Conservation (phyloP, 2,888 invertebrate genomes). For the Noctuana brunneofusca region DNA sequence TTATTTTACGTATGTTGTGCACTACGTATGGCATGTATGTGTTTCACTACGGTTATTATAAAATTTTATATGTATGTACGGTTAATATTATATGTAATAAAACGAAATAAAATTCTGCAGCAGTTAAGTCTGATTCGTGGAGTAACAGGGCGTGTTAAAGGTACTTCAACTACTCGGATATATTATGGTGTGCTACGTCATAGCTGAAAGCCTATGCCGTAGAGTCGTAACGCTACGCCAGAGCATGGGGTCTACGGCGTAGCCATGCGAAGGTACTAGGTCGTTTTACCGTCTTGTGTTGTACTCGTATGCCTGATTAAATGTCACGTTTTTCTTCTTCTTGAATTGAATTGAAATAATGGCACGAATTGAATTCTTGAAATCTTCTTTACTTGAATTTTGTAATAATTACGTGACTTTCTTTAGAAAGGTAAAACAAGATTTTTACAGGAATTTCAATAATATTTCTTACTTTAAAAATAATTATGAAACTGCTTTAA, state of each 20-base stretch:
- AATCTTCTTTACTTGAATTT: no score
- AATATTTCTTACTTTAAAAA: not conserved
- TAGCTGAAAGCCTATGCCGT: not conserved
- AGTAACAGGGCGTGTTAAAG: not conserved
- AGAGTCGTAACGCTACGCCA: not conserved
- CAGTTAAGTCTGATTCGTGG: no score
- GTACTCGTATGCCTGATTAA: no score
- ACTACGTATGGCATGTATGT: no score
- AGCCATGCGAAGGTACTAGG: not conserved
- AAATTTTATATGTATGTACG: no score
- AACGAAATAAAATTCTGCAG: not conserved
- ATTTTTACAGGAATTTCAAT: not conserved
- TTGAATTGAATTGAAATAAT: no score
- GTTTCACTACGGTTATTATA: no score
- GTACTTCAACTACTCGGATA: not conserved
- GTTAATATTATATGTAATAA: not conserved
- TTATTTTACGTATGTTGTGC: no score
- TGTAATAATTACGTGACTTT: no score
- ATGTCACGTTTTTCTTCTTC: no score
- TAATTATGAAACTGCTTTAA: not conserved
- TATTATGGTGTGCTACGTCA: not conserved
- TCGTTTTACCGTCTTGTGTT: not conserved
- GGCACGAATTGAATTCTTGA: no score
- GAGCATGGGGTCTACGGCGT: not conserved
- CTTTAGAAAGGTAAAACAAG: not conserved